These are phyloP conservation scores for Papilio elwesi DNA, from an alignment of 2,888 invertebrate genomes.

Conservation along the genomic window DNA sequence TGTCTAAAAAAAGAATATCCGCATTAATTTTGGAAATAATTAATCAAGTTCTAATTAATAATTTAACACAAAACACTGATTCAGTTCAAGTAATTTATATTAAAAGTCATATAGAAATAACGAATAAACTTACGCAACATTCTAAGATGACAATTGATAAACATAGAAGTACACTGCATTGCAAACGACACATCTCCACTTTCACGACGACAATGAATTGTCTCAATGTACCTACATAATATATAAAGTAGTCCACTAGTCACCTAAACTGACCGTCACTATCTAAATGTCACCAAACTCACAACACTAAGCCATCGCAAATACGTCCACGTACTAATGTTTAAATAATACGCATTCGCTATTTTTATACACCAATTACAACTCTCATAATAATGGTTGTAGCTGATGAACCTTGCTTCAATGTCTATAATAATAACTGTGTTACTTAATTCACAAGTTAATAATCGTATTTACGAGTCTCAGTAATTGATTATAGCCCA, in stretches of 20 bases:
- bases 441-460: not conserved
- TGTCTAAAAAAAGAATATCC: too few species aligned
- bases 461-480: too few species aligned
- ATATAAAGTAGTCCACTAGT: slow-evolving; percentile 54
- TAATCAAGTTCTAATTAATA: not conserved
- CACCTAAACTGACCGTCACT: slow-evolving; percentile 58
- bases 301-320: slow-evolving; percentile 22
- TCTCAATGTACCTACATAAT: not conserved
- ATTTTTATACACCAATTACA: slow-evolving; percentile 33
- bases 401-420: slow-evolving; percentile 1
- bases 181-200: slow-evolving; percentile 58
- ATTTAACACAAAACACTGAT: too few species aligned
- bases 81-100: not conserved
- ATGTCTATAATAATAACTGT: slow-evolving; percentile 21
- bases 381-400: slow-evolving; percentile 33
- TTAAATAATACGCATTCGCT: slow-evolving; percentile 33
- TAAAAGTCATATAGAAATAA: not conserved
- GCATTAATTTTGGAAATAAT: not conserved
- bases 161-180: slow-evolving; percentile 43
- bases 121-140: slow-evolving; percentile 29
- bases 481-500: too few species aligned
- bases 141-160: slow-evolving; percentile 23
- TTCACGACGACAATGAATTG: slow-evolving; percentile 51
- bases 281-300: slow-evolving; percentile 41
- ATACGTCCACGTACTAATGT: slow-evolving; percentile 25